Conservation (phyloP, 2,797 vertebrate genomes). For the Hydrocynus forskahlii region DNA sequence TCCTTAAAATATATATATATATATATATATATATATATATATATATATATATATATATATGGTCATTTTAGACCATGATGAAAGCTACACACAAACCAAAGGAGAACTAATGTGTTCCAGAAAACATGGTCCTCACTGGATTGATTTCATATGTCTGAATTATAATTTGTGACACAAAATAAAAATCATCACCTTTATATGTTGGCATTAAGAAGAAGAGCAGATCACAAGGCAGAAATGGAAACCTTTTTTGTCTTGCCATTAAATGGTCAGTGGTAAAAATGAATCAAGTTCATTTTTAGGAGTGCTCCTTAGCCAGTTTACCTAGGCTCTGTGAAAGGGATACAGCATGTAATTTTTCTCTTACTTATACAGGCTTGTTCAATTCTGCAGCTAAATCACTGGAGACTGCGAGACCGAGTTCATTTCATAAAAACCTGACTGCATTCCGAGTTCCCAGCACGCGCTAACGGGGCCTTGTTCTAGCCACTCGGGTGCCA, state of each 20-base stretch:
- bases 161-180: no score
- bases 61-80: no score
- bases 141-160: no score
- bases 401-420: neutral
- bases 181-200: no score
- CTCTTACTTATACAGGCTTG: conserved; percentile 27
- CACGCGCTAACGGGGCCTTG: conserved; percentile 18
- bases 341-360: conserved; percentile 13
- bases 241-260: neutral
- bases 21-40: no score
- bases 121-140: no score
- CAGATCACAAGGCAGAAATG: neutral
- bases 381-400: conserved; percentile 6
- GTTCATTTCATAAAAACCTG: conserved; percentile 2
- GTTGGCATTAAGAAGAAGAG: neutral
- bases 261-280: neutral
- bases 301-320: conserved; percentile 4
- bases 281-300: neutral
- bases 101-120: no score
- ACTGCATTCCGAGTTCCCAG: neutral
- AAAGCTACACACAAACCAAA: no score
- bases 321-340: neutral
- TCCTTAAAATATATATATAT: no score
- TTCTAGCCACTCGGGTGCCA: conserved; percentile 36
- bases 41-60: no score